Base-by-base conservation (phyloP, 2,797 vertebrate species). In the Scyliorhinus canicula region DNA sequence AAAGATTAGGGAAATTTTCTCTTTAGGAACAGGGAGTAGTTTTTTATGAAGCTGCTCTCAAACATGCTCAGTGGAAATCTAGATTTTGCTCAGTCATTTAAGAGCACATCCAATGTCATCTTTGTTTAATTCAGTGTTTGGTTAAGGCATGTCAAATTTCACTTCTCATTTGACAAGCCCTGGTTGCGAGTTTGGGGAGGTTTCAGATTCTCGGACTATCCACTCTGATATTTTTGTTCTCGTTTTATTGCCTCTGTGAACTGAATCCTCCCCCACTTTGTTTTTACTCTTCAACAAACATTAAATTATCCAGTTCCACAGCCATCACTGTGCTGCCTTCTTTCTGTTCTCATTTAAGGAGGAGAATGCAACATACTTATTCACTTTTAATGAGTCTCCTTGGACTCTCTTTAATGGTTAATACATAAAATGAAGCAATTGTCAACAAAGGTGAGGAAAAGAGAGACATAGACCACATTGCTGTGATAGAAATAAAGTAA, bases 401-500 rank as follows among this genome's bases (percentile, higher is more conserved):
- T 0, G 16, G 86, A n/a, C 5, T 14, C 28, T 55, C 55, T 86
- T 86, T 24, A 88, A 88, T 12, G 52, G 11, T 11, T 7, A 0
- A 40, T n/a, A 95, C 24, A 16, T 21, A 2, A 79, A 3, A 0
- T 0, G 4, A 77, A 84, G 26, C 5, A 21, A 93, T 19, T 21
- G 3, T 52, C 50, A 96, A 96, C 95, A 95, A 44, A 97, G 96
- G 95, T 57, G 95, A 97, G 95, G 95, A 52, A 50, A 44, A 93
- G 26, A 96, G 95, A 97, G 96, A 96, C 96, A 77, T 95, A 95
- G 95, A 95, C 95, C 21, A 26, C 52, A 28, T 67, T 93, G 96
- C 85, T 97, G 97, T 98, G 97, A 97, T 98, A 98, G 97, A 98
- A 98, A 98, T 98, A 97, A 98, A 97, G 96, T 97, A 97, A 95